These are phyloP conservation scores for Hycleus phaleratus DNA, from an alignment of 1,140 invertebrate genomes.

Conservation along the genomic window DNA sequence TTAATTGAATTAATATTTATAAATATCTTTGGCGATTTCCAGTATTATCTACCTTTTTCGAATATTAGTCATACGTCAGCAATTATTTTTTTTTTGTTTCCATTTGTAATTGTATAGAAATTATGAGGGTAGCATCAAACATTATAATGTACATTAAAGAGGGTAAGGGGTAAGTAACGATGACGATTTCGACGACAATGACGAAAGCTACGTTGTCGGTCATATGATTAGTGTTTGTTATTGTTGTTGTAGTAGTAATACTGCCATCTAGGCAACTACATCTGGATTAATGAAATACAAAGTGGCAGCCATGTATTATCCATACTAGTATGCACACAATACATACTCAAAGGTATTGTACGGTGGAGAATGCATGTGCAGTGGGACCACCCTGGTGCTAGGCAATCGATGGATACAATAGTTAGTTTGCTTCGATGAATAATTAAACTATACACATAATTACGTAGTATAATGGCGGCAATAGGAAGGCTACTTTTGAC, in stretches of 20 bases:
- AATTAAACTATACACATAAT: constrained; percentile 27
- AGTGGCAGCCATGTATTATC: constrained; percentile 26
- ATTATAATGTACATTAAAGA: too few species aligned
- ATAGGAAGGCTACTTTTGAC: neutral
- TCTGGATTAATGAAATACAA: constrained; percentile 27
- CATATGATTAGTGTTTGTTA: constrained; percentile 2
- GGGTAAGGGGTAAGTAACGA: too few species aligned
- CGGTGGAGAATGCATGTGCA: constrained; percentile 27
- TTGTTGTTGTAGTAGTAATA: constrained; percentile 1
- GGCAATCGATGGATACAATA: constrained; percentile 29
- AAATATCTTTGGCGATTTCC: too few species aligned
- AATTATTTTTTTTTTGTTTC: too few species aligned
- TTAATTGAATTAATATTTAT: too few species aligned
- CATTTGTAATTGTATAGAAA: too few species aligned
- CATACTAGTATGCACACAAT: constrained; percentile 23
- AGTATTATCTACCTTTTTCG: too few species aligned
- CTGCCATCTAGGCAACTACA: constrained; percentile 18
- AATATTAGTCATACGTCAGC: too few species aligned
- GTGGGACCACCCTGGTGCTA: constrained; percentile 26
- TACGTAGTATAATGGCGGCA: constrained; percentile 17
- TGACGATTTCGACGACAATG: neutral
- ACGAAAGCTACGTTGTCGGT: constrained; percentile 5
- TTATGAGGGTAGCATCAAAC: too few species aligned
- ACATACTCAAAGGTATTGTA: constrained; percentile 30
- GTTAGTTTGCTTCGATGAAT: constrained; percentile 28